phyloP scores from a whole-genome alignment of 2,888 invertebrate species.

The Meganola albula region DNA sequence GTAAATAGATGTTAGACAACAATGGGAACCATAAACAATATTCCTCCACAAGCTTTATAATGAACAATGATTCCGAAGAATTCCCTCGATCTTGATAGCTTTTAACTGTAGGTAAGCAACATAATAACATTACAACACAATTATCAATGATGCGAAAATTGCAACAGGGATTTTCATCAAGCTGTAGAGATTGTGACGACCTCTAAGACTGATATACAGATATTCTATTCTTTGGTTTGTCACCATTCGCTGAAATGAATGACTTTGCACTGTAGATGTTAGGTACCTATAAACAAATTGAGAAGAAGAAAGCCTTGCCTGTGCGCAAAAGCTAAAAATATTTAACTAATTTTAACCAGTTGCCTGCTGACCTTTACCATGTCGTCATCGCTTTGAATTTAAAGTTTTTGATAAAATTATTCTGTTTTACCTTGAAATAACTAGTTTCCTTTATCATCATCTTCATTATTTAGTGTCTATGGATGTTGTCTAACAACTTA shows the following conservation, averaged over 20 bases:
- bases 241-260: too few relatives aligned
- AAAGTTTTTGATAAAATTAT: too few relatives aligned
- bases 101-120: conserved; percentile 55
- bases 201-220: too few relatives aligned
- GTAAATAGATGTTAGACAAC: too few relatives aligned
- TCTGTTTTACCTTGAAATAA: too few relatives aligned
- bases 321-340: conserved; percentile 25
- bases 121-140: conserved; percentile 65
- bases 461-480: too few relatives aligned
- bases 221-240: too few relatives aligned
- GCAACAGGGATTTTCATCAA: conserved; percentile 30
- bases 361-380: conserved; percentile 36
- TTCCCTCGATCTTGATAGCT: conserved; percentile 52
- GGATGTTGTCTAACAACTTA: too few relatives aligned
- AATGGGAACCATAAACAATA: conserved; percentile 32
- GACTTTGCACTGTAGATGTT: too few relatives aligned
- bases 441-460: too few relatives aligned
- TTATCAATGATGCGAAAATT: conserved; percentile 65
- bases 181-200: conserved; percentile 26
- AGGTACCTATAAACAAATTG: too few relatives aligned
- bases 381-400: conserved; percentile 22
- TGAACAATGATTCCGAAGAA: conserved; percentile 45
- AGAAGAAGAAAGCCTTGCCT: too few relatives aligned
- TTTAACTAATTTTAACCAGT: conserved; percentile 35
- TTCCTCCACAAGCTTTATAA: conserved; percentile 37